Conservation (phyloP, 2,113 vertebrate species). For the Psittacara wagleri region DNA sequence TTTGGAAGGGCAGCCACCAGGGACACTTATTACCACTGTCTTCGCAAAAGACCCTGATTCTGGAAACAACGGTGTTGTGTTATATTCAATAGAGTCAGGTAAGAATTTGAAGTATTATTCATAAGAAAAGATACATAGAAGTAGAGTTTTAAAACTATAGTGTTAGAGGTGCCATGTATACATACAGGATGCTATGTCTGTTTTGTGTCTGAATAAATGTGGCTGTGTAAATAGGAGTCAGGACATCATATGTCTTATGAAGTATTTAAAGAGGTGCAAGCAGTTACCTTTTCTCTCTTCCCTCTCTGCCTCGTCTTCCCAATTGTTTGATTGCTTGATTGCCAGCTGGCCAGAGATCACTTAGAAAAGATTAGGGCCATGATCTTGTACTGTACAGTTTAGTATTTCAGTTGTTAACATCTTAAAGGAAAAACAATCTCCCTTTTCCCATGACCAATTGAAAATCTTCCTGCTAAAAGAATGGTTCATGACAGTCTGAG, state of each 20-base stretch:
- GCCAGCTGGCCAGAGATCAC: neutral
- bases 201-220: neutral
- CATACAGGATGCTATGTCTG: neutral
- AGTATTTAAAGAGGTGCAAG: neutral
- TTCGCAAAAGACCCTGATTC: slow-evolving; percentile 90
- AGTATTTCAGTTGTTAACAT: neutral
- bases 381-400: neutral
- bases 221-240: neutral
- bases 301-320: neutral
- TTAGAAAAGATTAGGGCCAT: neutral
- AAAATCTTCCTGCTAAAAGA: neutral
- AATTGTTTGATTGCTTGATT: neutral
- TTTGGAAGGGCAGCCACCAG: slow-evolving; percentile 80
- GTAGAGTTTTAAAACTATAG: neutral
- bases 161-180: neutral
- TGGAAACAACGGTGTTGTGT: slow-evolving; percentile 84
- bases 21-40: slow-evolving; percentile 80
- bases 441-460: slow-evolving; percentile 10
- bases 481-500: neutral
- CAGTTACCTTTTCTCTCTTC: neutral
- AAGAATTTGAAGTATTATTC: slow-evolving; percentile 12
- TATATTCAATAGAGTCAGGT: slow-evolving; percentile 83
- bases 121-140: neutral
- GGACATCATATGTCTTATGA: neutral
- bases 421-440: neutral